These are phyloP conservation scores for Phanerotoma sp. DNA, from an alignment of 2,888 invertebrate species.

Conservation along the genomic window DNA sequence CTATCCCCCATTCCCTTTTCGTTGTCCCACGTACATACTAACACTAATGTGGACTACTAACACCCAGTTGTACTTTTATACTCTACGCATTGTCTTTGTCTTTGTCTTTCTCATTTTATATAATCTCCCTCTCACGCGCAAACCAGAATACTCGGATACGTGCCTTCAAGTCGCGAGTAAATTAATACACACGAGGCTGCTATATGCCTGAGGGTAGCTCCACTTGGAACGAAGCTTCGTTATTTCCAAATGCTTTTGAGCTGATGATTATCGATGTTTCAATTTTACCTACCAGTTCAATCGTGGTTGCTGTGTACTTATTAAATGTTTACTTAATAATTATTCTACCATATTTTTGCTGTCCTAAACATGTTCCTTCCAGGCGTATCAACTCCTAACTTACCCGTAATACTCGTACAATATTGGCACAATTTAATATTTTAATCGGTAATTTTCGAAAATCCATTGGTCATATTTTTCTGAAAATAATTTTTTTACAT, in stretches of 20 bases:
- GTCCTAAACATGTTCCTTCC: too few species aligned
- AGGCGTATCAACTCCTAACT: too few species aligned
- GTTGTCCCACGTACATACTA: conserved; percentile 8
- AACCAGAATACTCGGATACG: not conserved
- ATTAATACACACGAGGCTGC: conserved; percentile 9
- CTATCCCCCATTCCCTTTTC: conserved; percentile 24
- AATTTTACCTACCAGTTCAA: not conserved
- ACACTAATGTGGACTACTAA: not conserved
- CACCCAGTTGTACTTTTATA: not conserved
- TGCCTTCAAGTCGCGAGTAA: conserved; percentile 10
- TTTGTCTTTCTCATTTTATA: not conserved
- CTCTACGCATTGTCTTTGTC: not conserved
- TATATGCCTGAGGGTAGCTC: not conserved
- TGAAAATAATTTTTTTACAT: too few species aligned
- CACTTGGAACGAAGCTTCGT: not conserved
- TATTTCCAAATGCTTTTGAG: not conserved
- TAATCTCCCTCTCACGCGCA: too few species aligned
- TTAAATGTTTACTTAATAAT: not conserved
- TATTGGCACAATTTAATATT: too few species aligned
- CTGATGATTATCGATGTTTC: conserved; percentile 2
- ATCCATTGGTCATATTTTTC: too few species aligned
- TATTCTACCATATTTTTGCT: too few species aligned
- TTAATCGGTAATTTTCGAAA: too few species aligned
- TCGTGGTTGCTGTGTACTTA: not conserved
- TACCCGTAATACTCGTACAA: too few species aligned